Base-by-base conservation (phyloP, 2,113 vertebrate species). In the Peromyscus leucopus region DNA sequence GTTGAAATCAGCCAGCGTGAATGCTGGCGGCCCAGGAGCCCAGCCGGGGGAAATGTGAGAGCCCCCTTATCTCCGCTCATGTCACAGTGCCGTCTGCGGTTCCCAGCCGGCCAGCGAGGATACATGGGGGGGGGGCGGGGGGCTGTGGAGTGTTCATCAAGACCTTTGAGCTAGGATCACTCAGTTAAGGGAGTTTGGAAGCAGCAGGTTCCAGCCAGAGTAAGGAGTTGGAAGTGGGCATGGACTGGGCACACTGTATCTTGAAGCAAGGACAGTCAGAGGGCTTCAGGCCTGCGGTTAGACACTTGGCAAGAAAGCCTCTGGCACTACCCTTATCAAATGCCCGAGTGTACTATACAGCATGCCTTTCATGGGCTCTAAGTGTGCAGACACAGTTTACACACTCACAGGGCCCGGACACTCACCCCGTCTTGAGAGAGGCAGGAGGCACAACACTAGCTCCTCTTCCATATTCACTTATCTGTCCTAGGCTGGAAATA, bases 61-160 rank as follows among this genome's bases (percentile, higher is more conserved):
- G 94, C 89, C 91, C 97, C 94, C 98, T 97, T 98, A 98, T 97
- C 98, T 98, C 94, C 89, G 76, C 93, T 97, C 97, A 91, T 95
- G 94, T 97, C 97, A 97, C 93, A 97, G 89, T 16, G 2, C 95
- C 13, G 97, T 96, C 97, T 98, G 97, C 85, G 89, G 96, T 96
- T 98, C 96, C 93, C 96, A 96, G 94, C 94, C 65, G 0, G 82
- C 98, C 96, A 91, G 78, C 1, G 0, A 97, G 91, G 95, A 96
- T 93, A 94, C 95, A 97, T 97, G 95, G 87, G 75, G 95, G 36
- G 48, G 74, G 16, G 67, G 22, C 89, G 87, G 85, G 80, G 72
- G 8, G 61, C 36, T n/a, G 71, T 72, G 82, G 79, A 59, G 51
- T 46, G 87, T 79, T 89, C 90, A 94, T 86, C 78, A 85, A 97